Base-by-base conservation (phyloP, 2,888 invertebrate species). In the Candidula unifasciata region DNA sequence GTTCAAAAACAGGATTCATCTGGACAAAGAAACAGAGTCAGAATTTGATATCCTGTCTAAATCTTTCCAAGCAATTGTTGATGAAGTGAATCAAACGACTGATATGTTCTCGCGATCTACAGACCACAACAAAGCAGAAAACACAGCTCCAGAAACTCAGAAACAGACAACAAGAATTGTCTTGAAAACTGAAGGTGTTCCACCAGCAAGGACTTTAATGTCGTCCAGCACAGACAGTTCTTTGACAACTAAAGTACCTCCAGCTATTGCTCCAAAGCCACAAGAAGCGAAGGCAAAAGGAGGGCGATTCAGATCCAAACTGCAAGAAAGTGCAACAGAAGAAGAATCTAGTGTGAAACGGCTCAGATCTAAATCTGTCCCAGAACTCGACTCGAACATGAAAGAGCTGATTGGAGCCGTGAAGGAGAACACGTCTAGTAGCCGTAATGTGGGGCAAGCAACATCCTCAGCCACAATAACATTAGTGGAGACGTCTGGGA, bases 31-130 rank as follows among this genome's bases (percentile, higher is more conserved):
- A 83, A 90, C 90, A 13, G 90, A 91, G 80, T 88, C 88, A 60
- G 91, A 91, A 85, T 90, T 91, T 88, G 91, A 91, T 73, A 88
- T 90, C 69, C 90, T 91, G 52, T 90, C 90, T 10, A 90, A 89
- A 81, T 90, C 91, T 66, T 91, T 91, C 87, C 90, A 91, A 80
- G 90, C 90, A 52, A 87, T 91, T 30, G 85, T 91, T 13, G 91
- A 90, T 80, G 91, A 91, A 83, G 91, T 91, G 0, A 87, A 87
- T 74, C 85, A 84, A 37, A 87, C 87, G 10, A 82, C 87, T 16
- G 80, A 85, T 57, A 44, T 87, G 35, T 80, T 86, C 27, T 81
- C 85, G 10, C 77, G 71, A n/a, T 85, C 86, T 27, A 77, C 83
- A n/a, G 57, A 78, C 52, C 52, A 57, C 64, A 83, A 60, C 37